Percentiles rank a stretch among this genome's conserved stretches.
phyloP scores from a whole-genome alignment of 2,888 invertebrate genomes.

The Therioaphis trifolii region DNA sequence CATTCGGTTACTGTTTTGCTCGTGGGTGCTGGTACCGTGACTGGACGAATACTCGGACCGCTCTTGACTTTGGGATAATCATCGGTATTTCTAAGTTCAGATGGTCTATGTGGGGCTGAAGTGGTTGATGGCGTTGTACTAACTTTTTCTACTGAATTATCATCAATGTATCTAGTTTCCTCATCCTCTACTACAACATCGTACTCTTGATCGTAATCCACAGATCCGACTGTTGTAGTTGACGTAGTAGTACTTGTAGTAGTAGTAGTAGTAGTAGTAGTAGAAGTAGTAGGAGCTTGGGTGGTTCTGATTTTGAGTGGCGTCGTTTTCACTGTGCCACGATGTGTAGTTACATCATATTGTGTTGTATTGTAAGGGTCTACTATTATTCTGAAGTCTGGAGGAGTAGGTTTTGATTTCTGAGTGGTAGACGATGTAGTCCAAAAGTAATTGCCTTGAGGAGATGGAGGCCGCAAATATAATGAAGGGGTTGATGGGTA shows the following conservation, averaged over 20 bases:
- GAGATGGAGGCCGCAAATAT: slow-evolving; percentile 39
- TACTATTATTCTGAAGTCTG: slow-evolving; percentile 57
- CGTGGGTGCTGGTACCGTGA: slow-evolving; percentile 57
- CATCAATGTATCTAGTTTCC: slow-evolving; percentile 35
- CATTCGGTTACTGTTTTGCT: slow-evolving; percentile 61
- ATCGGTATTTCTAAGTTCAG: slow-evolving; percentile 31
- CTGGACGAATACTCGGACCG: slow-evolving; percentile 59
- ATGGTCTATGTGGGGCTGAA: neutral
- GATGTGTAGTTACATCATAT: slow-evolving; percentile 56
- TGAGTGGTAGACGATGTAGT: slow-evolving; percentile 35
- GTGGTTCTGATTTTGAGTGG: slow-evolving; percentile 32
- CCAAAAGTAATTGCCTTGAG: slow-evolving; percentile 47
- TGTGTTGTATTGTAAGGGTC: slow-evolving; percentile 43
- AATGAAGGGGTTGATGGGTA: slow-evolving; percentile 49
- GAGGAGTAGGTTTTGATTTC: slow-evolving; percentile 33
- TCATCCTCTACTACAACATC: slow-evolving; percentile 35
- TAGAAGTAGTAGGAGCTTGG: slow-evolving; percentile 3
- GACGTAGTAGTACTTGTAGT: slow-evolving; percentile 67
- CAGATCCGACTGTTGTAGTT: slow-evolving; percentile 67
- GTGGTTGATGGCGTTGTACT: slow-evolving; percentile 45
- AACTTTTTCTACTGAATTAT: slow-evolving; percentile 55
- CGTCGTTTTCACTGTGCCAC: slow-evolving; percentile 39
- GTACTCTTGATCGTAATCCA: slow-evolving; percentile 62
- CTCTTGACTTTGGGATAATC: slow-evolving; percentile 45
- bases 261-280: slow-evolving; percentile 68